Base-by-base conservation (phyloP, 1,140 invertebrate genomes). In the Lepidurus apus region DNA sequence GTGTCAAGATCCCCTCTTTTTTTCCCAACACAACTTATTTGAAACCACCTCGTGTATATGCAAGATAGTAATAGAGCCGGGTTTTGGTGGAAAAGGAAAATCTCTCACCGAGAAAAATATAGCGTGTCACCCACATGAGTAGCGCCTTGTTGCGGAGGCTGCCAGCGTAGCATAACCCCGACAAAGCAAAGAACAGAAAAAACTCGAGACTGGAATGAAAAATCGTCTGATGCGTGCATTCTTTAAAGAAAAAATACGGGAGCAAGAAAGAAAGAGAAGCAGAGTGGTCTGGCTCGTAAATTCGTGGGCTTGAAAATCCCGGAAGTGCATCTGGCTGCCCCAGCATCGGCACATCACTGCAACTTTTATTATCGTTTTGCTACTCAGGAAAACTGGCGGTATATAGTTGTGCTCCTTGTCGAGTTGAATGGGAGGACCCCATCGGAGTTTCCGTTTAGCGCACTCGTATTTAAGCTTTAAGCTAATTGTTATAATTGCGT, bases 401-500 rank as follows among this genome's bases (percentile, higher is more conserved):
- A 65, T 21, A 9, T 6, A 21, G 53, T 13, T 17, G 53, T n/a
- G 8, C 21, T 17, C 9, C 53, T 65, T 13, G 53, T 21, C 5
- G 53, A 65, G 53, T 65, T 65, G 53, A 65, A 65, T 65, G 53
- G 13, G 53, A 17, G 53, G 3, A 65, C 53, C 17, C 53, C 53
- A 13, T n/a, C 21, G 53, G 53, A 21, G n/a, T 65, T 65, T 65
- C 53, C 53, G 21, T 65, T 65, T 65, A 65, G 53, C 13, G n/a
- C 21, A 21, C 53, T n/a, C 53, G 53, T 65, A 65, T 65, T 65
- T 65, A 65, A 65, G 21, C 53, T 21, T 17, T 65, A 65, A 65
- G 53, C 53, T 65, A 65, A 65, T 65, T 65, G 53, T 65, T 65
- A 21, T 65, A 65, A 65, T 65, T 13, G 53, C 53, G 53, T 65